Percentiles rank a stretch among this genome's conserved stretches.
Evolutionary conservation across 2,113 vertebrate species (phyloP).

Genomic region (Pedetes capensis): DNA sequence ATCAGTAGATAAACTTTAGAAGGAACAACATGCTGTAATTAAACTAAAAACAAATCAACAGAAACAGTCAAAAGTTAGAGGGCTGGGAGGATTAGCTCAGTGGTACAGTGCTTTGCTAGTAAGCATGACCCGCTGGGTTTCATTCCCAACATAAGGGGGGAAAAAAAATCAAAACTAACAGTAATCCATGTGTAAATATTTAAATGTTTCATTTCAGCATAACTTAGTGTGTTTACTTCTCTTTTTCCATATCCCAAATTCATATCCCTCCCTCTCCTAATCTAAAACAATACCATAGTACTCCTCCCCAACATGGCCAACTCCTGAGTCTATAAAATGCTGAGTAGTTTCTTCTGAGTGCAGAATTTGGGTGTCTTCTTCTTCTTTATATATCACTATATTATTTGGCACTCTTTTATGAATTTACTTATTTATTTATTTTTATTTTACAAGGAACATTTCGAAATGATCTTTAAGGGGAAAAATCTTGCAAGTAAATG

Average conservation of each 20-base stretch:
- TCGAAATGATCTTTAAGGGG: slow-evolving; percentile 23
- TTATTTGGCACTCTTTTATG: not conserved
- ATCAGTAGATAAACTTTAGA: too few relatives aligned
- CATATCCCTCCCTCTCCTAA: not conserved
- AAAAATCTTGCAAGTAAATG: not conserved
- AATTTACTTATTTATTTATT: too few relatives aligned
- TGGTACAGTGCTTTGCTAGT: not conserved
- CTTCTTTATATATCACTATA: not conserved
- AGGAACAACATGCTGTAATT: too few relatives aligned
- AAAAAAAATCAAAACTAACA: not conserved
- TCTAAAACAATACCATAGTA: not conserved
- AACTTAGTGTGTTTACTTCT: not conserved
- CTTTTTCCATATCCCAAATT: not conserved
- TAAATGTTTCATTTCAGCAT: not conserved
- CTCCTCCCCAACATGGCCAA: not conserved
- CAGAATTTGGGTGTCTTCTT: not conserved
- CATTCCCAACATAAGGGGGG: not conserved
- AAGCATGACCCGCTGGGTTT: too few relatives aligned
- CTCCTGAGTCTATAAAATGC: not conserved
- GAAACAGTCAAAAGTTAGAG: not conserved
- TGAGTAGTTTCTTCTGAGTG: not conserved
- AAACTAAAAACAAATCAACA: slow-evolving; percentile 14
- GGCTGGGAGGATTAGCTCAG: not conserved
- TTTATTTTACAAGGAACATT: not conserved
- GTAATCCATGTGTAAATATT: not conserved